Evolutionary conservation across 2,797 vertebrate genomes (phyloP).

Genomic region (Ceyx erithaca): DNA sequence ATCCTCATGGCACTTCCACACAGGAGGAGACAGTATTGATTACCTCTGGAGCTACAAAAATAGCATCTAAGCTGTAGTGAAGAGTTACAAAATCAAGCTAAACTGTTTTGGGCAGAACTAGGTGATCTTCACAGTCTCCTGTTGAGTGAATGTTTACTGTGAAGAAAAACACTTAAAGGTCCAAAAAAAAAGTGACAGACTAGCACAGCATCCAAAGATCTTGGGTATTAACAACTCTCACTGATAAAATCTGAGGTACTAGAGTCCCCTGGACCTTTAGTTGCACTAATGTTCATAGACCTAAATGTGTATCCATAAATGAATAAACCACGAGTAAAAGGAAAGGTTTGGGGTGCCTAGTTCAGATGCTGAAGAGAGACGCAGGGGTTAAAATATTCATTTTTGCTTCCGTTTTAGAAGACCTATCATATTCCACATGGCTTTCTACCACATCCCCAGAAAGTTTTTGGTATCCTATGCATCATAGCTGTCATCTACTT

Average conservation of each 20-base stretch:
- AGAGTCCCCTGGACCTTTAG: neutral
- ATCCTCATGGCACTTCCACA: neutral
- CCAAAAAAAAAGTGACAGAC: neutral
- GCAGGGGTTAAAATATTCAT: neutral
- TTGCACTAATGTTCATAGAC: neutral
- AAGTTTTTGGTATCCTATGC: neutral
- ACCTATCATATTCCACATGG: neutral
- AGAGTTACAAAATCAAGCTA: neutral
- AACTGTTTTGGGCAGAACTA: neutral
- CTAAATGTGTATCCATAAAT: neutral
- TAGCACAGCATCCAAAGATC: neutral
- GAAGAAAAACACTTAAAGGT: neutral
- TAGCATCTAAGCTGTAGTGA: neutral
- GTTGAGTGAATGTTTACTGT: neutral
- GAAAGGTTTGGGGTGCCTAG: neutral
- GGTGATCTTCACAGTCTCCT: neutral
- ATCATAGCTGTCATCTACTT: neutral
- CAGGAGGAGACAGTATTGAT: neutral
- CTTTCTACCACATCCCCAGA: neutral
- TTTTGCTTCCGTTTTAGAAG: neutral
- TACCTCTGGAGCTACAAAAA: neutral
- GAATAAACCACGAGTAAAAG: neutral
- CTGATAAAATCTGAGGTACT: neutral
- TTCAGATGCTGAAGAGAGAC: neutral
- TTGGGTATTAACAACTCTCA: neutral